These are phyloP conservation scores for Cavia aperea DNA, from an alignment of 2,113 vertebrate species.

Conservation along the genomic window DNA sequence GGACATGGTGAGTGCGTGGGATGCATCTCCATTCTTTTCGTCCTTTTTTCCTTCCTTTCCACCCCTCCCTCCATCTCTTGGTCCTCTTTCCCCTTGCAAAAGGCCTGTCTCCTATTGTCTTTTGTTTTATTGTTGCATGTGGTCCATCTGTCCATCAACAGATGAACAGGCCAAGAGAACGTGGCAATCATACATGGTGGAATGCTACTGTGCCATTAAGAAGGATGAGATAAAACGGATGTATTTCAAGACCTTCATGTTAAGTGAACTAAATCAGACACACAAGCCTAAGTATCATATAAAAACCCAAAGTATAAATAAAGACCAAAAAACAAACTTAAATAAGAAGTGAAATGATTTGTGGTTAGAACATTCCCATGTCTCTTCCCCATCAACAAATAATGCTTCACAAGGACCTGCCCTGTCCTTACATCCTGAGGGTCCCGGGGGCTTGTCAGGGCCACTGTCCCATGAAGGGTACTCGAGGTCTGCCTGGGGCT, in stretches of 20 bases:
- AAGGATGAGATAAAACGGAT: neutral
- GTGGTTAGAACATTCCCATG: neutral
- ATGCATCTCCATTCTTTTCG: neutral
- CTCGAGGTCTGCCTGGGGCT: neutral
- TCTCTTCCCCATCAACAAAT: neutral
- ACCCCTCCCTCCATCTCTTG: neutral
- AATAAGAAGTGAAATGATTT: neutral
- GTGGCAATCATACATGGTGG: neutral
- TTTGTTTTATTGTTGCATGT: neutral
- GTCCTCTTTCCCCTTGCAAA: neutral
- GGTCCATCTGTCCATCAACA: neutral
- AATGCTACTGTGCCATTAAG: neutral
- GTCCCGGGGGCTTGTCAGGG: neutral
- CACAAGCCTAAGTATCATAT: neutral
- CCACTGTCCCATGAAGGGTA: neutral
- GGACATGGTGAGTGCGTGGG: rapidly evolving
- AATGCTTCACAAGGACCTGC: neutral
- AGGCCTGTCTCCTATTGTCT: neutral
- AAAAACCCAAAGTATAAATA: neutral
- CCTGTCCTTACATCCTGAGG: neutral
- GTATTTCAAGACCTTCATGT: neutral
- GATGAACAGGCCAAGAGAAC: neutral
- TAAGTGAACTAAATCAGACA: neutral
- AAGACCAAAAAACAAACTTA: neutral
- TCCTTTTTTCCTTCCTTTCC: neutral